Percentiles rank a stretch among this genome's conserved stretches.
Conservation (phyloP, 1,140 invertebrate species). For the Gryllus bimaculatus region DNA sequence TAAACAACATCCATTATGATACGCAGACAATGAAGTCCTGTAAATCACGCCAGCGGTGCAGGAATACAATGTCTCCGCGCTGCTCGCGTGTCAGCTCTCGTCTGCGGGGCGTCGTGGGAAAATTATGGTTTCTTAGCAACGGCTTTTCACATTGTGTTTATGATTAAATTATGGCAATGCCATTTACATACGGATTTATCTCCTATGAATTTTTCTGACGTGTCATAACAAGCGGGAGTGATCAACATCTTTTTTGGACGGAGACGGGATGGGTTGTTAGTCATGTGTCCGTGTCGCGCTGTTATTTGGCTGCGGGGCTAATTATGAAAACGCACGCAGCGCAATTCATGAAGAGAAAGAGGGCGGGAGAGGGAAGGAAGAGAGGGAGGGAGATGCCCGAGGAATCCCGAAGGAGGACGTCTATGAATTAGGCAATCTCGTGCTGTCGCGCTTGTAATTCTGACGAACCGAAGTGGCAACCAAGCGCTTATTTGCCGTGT, state of each 20-base stretch:
- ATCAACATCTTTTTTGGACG: conserved; percentile 4
- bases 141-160: background rate
- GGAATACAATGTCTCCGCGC: background rate
- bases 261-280: background rate
- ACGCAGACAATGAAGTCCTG: background rate
- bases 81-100: background rate
- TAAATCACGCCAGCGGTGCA: background rate
- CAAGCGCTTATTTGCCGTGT: too few relatives aligned
- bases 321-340: background rate
- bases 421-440: too few relatives aligned
- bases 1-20: conserved; percentile 5
- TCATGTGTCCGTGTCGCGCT: background rate
- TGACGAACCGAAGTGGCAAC: too few relatives aligned
- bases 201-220: background rate
- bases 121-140: conserved; percentile 5
- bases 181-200: background rate
- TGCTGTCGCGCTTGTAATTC: too few relatives aligned
- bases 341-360: background rate
- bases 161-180: conserved; percentile 1
- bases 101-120: background rate
- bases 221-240: background rate
- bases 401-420: too few relatives aligned
- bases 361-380: background rate
- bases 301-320: background rate
- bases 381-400: background rate